Percentiles rank a stretch among this genome's conserved stretches.
Evolutionary conservation across 2,797 vertebrate genomes (phyloP).

Genomic region (Craterocephalus amniculus): DNA sequence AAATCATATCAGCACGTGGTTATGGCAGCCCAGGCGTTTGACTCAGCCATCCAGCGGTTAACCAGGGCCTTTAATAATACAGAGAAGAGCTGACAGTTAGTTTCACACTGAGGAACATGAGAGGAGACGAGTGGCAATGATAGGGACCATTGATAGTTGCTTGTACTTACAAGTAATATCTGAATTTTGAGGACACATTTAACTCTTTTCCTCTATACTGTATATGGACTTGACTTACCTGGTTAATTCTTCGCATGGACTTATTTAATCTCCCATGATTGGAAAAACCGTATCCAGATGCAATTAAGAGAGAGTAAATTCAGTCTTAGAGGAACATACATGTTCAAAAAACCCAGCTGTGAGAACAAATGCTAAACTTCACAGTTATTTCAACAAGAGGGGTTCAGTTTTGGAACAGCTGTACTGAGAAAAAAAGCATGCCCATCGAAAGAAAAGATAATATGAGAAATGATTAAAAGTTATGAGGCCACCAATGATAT

Average conservation of each 20-base stretch:
- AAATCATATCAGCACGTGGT: conserved; percentile 80
- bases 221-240: conserved; percentile 10
- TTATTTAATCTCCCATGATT: too few species aligned
- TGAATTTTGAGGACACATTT: conserved; percentile 25
- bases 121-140: conserved; percentile 29
- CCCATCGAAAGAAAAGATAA: too few species aligned
- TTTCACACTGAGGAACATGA: conserved; percentile 24
- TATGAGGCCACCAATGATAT: too few species aligned
- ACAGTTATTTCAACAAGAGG: too few species aligned
- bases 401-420: too few species aligned
- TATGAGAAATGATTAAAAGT: too few species aligned
- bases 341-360: too few species aligned
- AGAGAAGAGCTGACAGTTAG: conserved; percentile 56
- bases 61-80: conserved; percentile 64
- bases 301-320: too few species aligned
- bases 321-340: too few species aligned
- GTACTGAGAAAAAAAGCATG: too few species aligned
- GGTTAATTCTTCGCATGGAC: background rate
- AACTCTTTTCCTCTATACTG: conserved; percentile 10
- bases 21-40: conserved; percentile 68
- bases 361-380: too few species aligned
- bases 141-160: conserved; percentile 14
- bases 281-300: too few species aligned
- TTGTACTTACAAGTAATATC: conserved; percentile 18
- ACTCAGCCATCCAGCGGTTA: conserved; percentile 53